Base-by-base conservation (phyloP, 2,113 vertebrate genomes). In the Gopherus flavomarginatus region DNA sequence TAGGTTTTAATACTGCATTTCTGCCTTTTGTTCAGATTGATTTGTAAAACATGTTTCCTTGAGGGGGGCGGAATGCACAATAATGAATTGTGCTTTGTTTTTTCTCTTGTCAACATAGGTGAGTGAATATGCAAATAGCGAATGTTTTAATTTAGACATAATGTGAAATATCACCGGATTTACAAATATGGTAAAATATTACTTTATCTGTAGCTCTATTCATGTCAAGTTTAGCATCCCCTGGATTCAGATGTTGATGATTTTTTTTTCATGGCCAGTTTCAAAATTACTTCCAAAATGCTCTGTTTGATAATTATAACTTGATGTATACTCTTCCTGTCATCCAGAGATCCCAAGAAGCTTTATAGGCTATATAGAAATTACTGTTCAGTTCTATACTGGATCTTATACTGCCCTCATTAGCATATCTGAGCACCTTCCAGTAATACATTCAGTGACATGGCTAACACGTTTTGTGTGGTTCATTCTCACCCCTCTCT, bases 191-290 rank as follows among this genome's bases (percentile, higher is more conserved):
- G 90, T 85, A 24, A 91, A 81, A 52, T 81, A 52, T 81, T 22
- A 92, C 59, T 31, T 62, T 35, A 31, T 35, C 59, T 62, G 59
- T 13, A 35, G 29, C 59, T 62, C 35, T 35, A 16, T 62, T 31
- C 29, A 6, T 62, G 29, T 62, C 59, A 89, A 95, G 89, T 35
- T 82, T 62, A 53, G 54, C 21, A 90, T 90, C n/a, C 54, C 91
- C 49, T 38, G 35, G 24, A 21, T 85, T 90, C 21, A n/a, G 38
- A 2, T 3, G 1, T 52, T 89, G 35, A 27, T 84, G 47, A 38
- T 91, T 14, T 50, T 3, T 6, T 72, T 95, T 90, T 92, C 81
- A 38, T 81, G 82, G 38, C 44, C 38, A n/a, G 1, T 77, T 92
- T 85, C 82, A 52, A 59, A 6, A 90, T 92, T 85, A 81, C 80